phyloP scores from a whole-genome alignment of 2,888 invertebrate genomes.

The Seladonia tumulorum region DNA sequence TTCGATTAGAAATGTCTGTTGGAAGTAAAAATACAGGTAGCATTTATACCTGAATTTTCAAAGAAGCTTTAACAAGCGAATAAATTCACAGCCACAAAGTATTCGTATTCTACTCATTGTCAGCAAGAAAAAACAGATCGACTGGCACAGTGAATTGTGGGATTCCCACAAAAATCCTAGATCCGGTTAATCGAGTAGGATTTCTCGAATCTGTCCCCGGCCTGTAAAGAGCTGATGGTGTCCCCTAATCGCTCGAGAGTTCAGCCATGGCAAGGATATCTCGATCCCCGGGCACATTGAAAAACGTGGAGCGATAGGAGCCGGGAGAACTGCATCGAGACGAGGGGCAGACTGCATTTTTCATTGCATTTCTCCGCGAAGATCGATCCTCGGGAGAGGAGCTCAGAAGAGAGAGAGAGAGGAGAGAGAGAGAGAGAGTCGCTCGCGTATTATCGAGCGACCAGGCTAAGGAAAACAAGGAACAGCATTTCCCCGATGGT shows the following conservation, averaged over 20 bases:
- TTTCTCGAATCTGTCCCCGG: background rate
- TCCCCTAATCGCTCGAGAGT: background rate
- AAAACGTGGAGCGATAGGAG: background rate
- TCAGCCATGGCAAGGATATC: background rate
- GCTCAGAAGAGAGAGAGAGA: background rate
- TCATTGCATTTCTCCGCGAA: constrained; percentile 33
- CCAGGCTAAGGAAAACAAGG: constrained; percentile 38
- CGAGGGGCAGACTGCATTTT: constrained; percentile 31
- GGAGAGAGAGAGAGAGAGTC: background rate
- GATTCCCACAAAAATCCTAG: no score
- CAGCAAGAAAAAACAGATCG: no score
- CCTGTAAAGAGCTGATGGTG: background rate
- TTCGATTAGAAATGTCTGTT: no score
- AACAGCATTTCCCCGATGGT: constrained; percentile 50
- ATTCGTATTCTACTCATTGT: no score
- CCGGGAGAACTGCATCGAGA: background rate
- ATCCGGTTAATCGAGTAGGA: no score
- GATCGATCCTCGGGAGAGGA: background rate
- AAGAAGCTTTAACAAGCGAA: no score
- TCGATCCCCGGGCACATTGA: background rate
- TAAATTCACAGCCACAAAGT: no score
- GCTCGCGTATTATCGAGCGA: constrained; percentile 15
- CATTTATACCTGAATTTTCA: no score
- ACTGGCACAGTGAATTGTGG: no score
- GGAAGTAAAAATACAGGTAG: no score